Evolutionary conservation across 2,888 invertebrate genomes (phyloP), one percentile per base, ranked within the genome.

Genomic region (Aleiodes testaceus): DNA sequence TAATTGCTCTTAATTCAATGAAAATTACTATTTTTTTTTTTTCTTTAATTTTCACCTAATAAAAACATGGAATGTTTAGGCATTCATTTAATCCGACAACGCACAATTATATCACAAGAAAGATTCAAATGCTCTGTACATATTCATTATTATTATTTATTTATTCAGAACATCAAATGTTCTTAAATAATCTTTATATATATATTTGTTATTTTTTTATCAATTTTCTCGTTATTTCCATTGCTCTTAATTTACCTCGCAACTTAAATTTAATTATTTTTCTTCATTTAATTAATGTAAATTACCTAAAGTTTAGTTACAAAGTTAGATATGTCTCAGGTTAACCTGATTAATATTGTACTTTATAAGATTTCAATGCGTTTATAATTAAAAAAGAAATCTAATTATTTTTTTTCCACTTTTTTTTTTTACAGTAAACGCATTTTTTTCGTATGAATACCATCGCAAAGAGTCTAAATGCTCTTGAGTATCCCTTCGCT

Each of bases 51-150:
- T 47, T 16, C 47, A 47, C 22, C 66, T 72, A 82, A 76, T 79
- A 77, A 81, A 82, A 81, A 81, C 81, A 79, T 81, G 81, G 79
- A 82, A 80, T 82, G 79, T 79, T 77, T 77, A 74, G 75, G 74
- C 67, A 66, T 74, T 76, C 74, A 74, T 77, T 72, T 74, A 74
- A 77, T 83, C 82, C 84, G 85, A 79, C 83, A 82, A 82, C 84
- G 84, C 83, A 86, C 84, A 86, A 87, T 87, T 87, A 87, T 87
- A 87, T 87, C 87, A 87, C 86, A 87, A 87, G 85, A 86, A 86
- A 86, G 85, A 87, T 86, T 85, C 81, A 82, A 87, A 87, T 86
- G 85, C 82, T 85, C 86, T 87, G 86, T 87, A 87, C 87, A 87
- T 72, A 70, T 75, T 81, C 78, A 78, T 78, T 73, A 36, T 36